Conservation (phyloP, 1,140 invertebrate species). For the Eriosoma lanigerum region DNA sequence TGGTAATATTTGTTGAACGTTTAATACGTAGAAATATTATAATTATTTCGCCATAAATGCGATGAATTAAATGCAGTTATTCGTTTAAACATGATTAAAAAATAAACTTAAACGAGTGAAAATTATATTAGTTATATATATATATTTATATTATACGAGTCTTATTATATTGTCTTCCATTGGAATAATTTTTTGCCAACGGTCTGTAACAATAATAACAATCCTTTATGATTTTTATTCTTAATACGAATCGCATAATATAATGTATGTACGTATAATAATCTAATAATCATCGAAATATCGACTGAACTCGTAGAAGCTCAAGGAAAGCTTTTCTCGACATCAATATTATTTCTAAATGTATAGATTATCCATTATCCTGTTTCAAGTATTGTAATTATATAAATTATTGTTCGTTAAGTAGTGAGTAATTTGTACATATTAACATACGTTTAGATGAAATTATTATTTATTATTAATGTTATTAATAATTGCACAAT, state of each 20-base stretch:
- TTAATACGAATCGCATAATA: neutral
- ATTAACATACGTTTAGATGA: neutral
- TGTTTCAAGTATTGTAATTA: neutral
- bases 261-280: neutral
- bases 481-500: conserved; percentile 24
- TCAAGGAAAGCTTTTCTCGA: neutral
- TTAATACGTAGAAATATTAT: no score
- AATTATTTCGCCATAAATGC: no score
- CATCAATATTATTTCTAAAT: neutral
- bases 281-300: neutral
- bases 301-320: conserved; percentile 23
- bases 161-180: neutral
- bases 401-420: neutral
- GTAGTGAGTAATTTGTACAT: neutral
- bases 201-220: neutral
- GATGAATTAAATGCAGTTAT: no score
- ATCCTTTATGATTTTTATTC: neutral
- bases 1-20: no score
- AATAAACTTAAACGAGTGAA: no score
- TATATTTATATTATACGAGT: no score
- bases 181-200: neutral
- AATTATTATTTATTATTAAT: neutral
- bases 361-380: neutral
- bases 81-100: no score
- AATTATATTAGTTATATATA: no score